Evolutionary conservation across 1,140 invertebrate species (phyloP).

Genomic region (Tetraneura akinire): DNA sequence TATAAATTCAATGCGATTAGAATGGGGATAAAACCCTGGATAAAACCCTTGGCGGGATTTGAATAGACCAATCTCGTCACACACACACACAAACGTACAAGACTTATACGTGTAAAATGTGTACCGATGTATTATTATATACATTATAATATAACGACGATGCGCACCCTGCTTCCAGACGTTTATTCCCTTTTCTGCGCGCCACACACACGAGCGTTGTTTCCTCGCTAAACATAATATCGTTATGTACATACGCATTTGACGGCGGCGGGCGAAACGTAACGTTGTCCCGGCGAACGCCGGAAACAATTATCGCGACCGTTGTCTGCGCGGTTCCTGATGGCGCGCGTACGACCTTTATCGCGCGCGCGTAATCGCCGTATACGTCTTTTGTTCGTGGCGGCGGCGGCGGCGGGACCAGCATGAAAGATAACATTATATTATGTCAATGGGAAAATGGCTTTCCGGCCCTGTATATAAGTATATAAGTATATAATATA

Average conservation of each 20-base stretch:
- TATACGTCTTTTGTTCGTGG: constrained; percentile 36
- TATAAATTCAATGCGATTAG: no score
- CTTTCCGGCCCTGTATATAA: no score
- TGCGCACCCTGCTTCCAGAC: not conserved
- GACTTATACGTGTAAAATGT: no score
- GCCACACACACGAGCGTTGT: not conserved
- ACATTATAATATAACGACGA: no score
- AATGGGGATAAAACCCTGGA: no score
- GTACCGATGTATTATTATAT: no score
- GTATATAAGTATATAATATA: no score
- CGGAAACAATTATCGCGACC: constrained; percentile 49
- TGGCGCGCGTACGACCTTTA: not conserved
- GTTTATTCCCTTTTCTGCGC: constrained; percentile 2
- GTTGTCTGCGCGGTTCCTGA: not conserved
- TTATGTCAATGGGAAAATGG: not conserved
- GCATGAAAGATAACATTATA: no score
- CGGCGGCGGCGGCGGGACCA: not conserved
- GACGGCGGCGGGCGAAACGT: not conserved
- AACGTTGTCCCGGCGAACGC: not conserved
- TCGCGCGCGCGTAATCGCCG: constrained; percentile 4
- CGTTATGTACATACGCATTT: not conserved
- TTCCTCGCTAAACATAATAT: constrained; percentile 39
- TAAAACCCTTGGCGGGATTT: no score
- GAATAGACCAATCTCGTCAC: no score
- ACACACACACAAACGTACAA: no score